phyloP scores from a whole-genome alignment of 1,140 invertebrate genomes.

The Drosophila quadrilineata region DNA sequence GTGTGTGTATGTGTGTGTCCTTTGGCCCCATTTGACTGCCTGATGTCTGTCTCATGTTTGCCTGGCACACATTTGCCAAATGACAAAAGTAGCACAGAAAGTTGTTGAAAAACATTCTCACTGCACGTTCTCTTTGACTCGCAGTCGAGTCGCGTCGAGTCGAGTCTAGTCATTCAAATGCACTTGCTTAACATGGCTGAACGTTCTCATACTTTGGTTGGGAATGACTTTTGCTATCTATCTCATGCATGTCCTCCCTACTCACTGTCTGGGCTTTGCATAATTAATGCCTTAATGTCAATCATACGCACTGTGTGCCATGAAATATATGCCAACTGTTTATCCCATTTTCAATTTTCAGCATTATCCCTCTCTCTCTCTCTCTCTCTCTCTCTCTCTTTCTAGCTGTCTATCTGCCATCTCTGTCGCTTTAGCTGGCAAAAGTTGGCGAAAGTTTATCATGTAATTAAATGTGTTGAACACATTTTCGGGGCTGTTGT shows the following conservation, averaged over 20 bases:
- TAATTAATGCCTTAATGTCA: constrained; percentile 78
- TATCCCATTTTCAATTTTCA: constrained; percentile 49
- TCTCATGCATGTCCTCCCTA: neutral
- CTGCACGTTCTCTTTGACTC: constrained; percentile 4
- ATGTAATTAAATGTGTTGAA: constrained; percentile 66
- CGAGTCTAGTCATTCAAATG: constrained; percentile 19
- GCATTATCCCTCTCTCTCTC: neutral
- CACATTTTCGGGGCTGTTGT: constrained; percentile 4
- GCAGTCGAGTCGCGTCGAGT: no score
- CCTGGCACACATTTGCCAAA: constrained; percentile 24
- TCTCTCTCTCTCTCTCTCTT: neutral
- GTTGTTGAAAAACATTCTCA: constrained; percentile 20
- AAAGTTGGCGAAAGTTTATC: constrained; percentile 32
- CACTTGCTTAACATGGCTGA: constrained; percentile 16
- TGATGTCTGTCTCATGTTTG: neutral
- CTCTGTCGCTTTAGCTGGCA: no score
- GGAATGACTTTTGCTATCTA: constrained; percentile 36
- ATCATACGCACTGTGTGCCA: constrained; percentile 73
- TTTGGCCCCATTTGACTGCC: constrained; percentile 10
- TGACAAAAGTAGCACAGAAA: constrained; percentile 29
- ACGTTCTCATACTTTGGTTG: constrained; percentile 22
- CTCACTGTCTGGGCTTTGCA: constrained; percentile 47
- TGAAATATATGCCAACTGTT: constrained; percentile 67
- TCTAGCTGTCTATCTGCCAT: neutral
- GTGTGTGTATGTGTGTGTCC: neutral